phyloP scores from a whole-genome alignment of 2,888 invertebrate species.

The Dasypogon diadema region DNA sequence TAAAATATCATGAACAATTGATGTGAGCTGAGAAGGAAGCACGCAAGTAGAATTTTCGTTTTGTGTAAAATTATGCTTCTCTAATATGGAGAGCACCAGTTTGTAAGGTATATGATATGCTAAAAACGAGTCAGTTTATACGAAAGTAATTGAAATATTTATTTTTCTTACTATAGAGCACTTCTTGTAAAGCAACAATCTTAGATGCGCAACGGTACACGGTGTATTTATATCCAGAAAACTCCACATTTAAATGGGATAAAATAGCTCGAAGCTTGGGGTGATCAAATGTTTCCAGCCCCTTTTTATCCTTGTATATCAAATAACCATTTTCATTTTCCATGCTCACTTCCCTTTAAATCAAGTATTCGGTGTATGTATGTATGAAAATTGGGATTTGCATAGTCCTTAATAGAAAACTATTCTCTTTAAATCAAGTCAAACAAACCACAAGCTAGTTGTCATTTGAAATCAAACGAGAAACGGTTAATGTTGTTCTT shows the following conservation, averaged over 20 bases:
- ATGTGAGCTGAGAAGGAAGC: conserved; percentile 64
- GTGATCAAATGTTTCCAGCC: conserved; percentile 2
- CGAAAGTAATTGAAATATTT: background rate
- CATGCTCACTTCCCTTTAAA: too few species aligned
- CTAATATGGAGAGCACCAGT: conserved; percentile 64
- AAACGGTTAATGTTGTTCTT: too few species aligned
- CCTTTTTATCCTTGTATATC: conserved; percentile 9
- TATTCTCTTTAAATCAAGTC: background rate
- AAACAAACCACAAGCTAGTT: too few species aligned
- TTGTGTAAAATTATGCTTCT: conserved; percentile 63
- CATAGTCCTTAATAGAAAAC: too few species aligned
- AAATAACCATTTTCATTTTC: conserved; percentile 24
- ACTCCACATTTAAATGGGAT: conserved; percentile 62
- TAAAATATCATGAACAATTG: conserved; percentile 66
- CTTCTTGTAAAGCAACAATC: conserved; percentile 64
- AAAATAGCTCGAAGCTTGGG: conserved; percentile 60
- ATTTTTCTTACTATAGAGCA: conserved; percentile 62
- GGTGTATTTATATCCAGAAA: conserved; percentile 64
- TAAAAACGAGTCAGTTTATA: conserved; percentile 56
- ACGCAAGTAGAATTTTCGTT: conserved; percentile 63
- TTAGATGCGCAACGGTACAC: conserved; percentile 67
- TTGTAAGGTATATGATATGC: conserved; percentile 66
- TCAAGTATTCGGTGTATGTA: too few species aligned
- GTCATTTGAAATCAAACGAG: background rate
- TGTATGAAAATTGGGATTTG: too few species aligned